These are phyloP conservation scores for Megalops cyprinoides DNA, from an alignment of 2,797 vertebrate species.

Conservation along the genomic window DNA sequence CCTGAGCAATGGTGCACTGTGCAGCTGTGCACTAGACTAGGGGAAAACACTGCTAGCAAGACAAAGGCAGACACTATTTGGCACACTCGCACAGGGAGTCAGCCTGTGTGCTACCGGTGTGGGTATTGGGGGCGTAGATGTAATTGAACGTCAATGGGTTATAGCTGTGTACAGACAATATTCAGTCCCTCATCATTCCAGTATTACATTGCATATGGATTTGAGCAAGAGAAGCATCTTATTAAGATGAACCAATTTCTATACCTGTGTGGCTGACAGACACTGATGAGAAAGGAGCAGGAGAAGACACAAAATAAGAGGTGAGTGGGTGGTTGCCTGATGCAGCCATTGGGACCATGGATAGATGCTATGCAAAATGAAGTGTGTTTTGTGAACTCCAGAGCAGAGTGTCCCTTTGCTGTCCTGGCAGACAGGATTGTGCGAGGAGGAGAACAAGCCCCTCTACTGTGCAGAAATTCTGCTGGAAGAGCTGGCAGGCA, in stretches of 20 bases:
- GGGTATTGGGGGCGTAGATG: background rate
- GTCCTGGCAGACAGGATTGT: conserved; percentile 46
- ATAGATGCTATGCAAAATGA: conserved; percentile 60
- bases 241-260: background rate
- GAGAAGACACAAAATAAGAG: background rate
- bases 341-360: conserved; percentile 44
- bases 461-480: conserved; percentile 44
- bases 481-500: conserved; percentile 50
- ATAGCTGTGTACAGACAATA: no score
- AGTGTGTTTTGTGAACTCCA: conserved; percentile 61
- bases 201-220: no score
- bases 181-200: no score
- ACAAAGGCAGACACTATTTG: background rate
- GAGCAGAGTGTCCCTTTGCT: conserved; percentile 48
- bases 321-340: conserved; percentile 13
- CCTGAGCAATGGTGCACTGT: background rate
- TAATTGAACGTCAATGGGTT: no score
- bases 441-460: conserved; percentile 49
- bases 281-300: background rate
- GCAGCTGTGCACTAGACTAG: background rate
- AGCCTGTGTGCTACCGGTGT: background rate
- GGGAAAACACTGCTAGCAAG: background rate
- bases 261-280: background rate
- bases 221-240: no score
- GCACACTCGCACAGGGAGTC: background rate